Base-by-base conservation (phyloP, 1,140 invertebrate species). In the Rhyacophila brunnea region DNA sequence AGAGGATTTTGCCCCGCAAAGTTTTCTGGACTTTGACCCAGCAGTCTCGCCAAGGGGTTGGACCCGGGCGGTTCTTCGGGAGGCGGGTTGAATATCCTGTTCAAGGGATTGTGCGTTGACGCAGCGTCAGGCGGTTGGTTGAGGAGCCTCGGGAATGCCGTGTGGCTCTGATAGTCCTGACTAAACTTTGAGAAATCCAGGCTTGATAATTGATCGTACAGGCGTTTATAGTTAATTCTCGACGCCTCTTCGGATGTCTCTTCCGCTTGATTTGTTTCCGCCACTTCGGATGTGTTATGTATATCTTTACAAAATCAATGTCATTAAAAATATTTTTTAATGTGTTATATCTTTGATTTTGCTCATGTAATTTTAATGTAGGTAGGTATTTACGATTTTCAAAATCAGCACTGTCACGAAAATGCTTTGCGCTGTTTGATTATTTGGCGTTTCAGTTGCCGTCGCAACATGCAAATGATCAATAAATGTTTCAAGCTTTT, bases 111-210 rank as follows among this genome's bases (percentile, higher is more conserved):
- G 13, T 14, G 17, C 7, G 44, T 20, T 5, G 20, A 32, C 42
- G 53, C 53, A 38, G 35, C 53, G 32, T 64, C 62, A 52, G 62
- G 62, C 36, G 62, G 62, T 53, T 60, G 62, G 38, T 64, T 60
- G 34, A 59, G 54, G 20, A 64, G 62, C 62, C 62, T 64, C 47
- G 62, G 62, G 53, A 64, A 64, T 49, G 62, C 62, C 62, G 62
- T 55, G 49, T 64, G 62, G 58, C 62, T 60, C 36, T 64, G 62
- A 42, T 60, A 64, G 46, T 64, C 62, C 43, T 64, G 62, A 49
- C 62, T 60, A 43, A 64, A 64, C 62, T 64, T 64, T 64, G 62
- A 64, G 62, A 60, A 64, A 64, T 64, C 62, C 62, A 64, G 62
- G 62, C 62, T 64, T 60, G 45, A 55, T 58, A 58, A 59, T 64